Evolutionary conservation across 2,113 vertebrate species (phyloP).

Genomic region (Phylloscopus trochilus): DNA sequence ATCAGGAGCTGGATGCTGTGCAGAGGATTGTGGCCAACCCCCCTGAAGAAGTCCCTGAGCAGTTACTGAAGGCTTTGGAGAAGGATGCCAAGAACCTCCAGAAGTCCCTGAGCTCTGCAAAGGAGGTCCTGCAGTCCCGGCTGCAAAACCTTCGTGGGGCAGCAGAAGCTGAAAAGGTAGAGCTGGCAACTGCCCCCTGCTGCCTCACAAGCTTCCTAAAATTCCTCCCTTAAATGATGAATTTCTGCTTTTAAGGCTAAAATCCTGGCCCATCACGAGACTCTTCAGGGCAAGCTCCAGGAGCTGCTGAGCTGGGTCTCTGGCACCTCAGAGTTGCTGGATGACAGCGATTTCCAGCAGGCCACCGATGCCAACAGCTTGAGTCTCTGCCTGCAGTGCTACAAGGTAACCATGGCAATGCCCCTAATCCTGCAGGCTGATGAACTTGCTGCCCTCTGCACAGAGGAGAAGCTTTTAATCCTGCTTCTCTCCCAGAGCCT

Average conservation of each 20-base stretch:
- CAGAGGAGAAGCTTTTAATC: slow-evolving; percentile 20
- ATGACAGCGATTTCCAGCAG: background rate
- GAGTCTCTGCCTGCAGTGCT: slow-evolving; percentile 69
- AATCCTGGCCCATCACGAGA: slow-evolving; percentile 59
- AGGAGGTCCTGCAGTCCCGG: slow-evolving; percentile 69
- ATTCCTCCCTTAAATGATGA: background rate
- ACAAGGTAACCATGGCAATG: slow-evolving; percentile 74
- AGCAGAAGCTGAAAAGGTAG: slow-evolving; percentile 80
- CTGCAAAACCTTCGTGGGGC: slow-evolving; percentile 75
- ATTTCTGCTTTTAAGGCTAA: slow-evolving; percentile 42
- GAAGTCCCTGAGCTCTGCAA: slow-evolving; percentile 81
- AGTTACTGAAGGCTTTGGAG: slow-evolving; percentile 87
- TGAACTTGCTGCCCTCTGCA: background rate
- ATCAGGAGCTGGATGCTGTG: slow-evolving; percentile 78
- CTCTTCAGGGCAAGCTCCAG: slow-evolving; percentile 75
- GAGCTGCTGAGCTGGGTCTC: slow-evolving; percentile 79
- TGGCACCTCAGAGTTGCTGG: slow-evolving; percentile 39
- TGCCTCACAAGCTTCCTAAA: fast-evolving
- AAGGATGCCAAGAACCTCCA: slow-evolving; percentile 90
- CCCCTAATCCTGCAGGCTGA: slow-evolving; percentile 11
- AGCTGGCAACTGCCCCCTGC: background rate
- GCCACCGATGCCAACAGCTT: background rate
- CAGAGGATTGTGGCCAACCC: slow-evolving; percentile 72
- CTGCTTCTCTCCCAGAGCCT: background rate
- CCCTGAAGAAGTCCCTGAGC: slow-evolving; percentile 83